These are phyloP conservation scores for Lasaia peninsularis DNA, from an alignment of 1,140 invertebrate genomes.

Conservation along the genomic window DNA sequence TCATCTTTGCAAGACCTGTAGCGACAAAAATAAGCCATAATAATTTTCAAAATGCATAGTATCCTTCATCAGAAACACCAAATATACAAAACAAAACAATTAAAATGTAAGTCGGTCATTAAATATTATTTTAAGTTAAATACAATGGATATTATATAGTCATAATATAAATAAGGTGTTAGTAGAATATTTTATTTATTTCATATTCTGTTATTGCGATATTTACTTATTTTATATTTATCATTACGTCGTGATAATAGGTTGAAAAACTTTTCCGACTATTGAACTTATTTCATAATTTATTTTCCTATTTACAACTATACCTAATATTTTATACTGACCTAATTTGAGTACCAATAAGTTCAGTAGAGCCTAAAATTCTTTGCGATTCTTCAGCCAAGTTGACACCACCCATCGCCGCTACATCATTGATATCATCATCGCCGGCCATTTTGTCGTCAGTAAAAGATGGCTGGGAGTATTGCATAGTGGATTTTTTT, in stretches of 20 bases:
- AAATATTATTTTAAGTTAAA: too few species aligned
- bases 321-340: conserved; percentile 16
- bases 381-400: conserved; percentile 96
- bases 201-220: too few species aligned
- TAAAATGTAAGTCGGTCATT: too few species aligned
- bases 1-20: conserved; percentile 95
- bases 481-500: conserved; percentile 48
- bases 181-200: too few species aligned
- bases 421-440: conserved; percentile 94
- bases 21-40: neutral
- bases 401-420: conserved; percentile 99
- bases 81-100: neutral
- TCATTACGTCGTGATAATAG: too few species aligned
- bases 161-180: too few species aligned
- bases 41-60: neutral
- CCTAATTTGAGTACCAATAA: conserved; percentile 95
- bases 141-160: too few species aligned
- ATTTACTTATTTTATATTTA: too few species aligned
- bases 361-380: conserved; percentile 95
- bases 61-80: conserved; percentile 70
- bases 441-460: conserved; percentile 69
- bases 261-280: too few species aligned
- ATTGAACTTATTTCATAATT: too few species aligned
- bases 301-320: too few species aligned
- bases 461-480: conserved; percentile 42